Base-by-base conservation (phyloP, 2,888 invertebrate genomes). In the Lathronympha strigana region DNA sequence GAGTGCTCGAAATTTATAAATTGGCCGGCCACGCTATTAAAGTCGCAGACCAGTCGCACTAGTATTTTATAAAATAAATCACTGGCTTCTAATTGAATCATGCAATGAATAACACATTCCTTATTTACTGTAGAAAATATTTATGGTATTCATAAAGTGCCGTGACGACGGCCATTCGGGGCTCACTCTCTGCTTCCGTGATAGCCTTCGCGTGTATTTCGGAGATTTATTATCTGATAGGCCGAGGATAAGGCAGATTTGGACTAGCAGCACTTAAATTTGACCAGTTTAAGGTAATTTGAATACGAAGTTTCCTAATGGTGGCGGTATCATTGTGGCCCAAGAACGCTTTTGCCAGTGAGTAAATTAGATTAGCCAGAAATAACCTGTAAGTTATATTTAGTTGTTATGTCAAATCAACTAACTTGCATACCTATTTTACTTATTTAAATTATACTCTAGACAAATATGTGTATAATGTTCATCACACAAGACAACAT, bases 131-230 rank as follows among this genome's bases (percentile, higher is more conserved):
- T 19, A 15, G 23, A 54, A 43, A 47, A 63, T 67, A 63, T 67
- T 60, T 40, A 43, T 36, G 25, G 43, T 31, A 61, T 61, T 63
- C 62, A 66, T 38, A 66, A 68, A 68, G 67, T 69, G 68, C 67
- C 69, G 69, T 69, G 67, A 66, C 67, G 63, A 51, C 21, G 38
- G 64, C 55, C 69, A 66, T 67, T 69, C 36, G 23, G 50, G 40
- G 45, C 58, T 33, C 54, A 68, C 67, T 58, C 61, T 66, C 63
- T 60, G 63, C 58, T 72, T 71, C 69, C 69, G 53, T 71, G 68
- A 72, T 68, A 69, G 69, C 69, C 25, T 63, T 70, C 55, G 72
- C 72, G 67, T 73, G 73, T 68, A 66, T 45, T 45, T 62, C 38
- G 31, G 43, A 55, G 63, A 69, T 69, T 71, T 71, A 71, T 68